phyloP scores from a whole-genome alignment of 2,113 vertebrate genomes.

The Talpa occidentalis region DNA sequence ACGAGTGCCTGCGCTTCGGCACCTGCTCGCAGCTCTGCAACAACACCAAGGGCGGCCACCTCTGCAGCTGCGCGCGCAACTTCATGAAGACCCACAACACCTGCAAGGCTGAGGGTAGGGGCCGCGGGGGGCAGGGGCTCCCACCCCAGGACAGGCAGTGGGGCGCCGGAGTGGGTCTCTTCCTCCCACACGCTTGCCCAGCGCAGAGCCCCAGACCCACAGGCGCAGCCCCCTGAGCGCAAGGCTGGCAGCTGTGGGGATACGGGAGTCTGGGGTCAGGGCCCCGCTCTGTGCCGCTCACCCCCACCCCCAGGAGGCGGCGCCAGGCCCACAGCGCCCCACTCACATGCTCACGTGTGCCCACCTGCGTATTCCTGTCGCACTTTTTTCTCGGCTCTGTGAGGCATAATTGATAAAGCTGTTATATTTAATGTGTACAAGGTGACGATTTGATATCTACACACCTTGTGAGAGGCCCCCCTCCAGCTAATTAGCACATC shows the following conservation, averaged over 20 bases:
- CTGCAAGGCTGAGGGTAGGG: constrained; percentile 95
- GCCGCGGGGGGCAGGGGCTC: fast-evolving
- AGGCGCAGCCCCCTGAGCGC: not conserved
- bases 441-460: not conserved
- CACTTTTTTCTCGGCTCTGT: not conserved
- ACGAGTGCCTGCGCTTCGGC: constrained; percentile 94
- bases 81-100: constrained; percentile 94
- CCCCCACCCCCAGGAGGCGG: no score
- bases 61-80: constrained; percentile 96
- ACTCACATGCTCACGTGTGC: not conserved
- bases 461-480: not conserved
- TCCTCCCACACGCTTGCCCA: not conserved
- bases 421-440: not conserved
- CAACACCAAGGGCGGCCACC: constrained; percentile 96
- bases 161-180: no score
- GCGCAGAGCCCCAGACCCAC: not conserved
- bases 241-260: no score
- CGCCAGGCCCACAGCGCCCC: not conserved
- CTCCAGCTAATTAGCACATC: not conserved
- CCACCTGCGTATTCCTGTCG: not conserved
- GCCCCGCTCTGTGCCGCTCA: no score
- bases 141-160: fast-evolving
- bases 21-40: constrained; percentile 97
- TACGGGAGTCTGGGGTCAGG: not conserved
- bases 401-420: not conserved